These are phyloP conservation scores for Liasis olivaceus DNA, from an alignment of 2,797 vertebrate species.

Conservation along the genomic window DNA sequence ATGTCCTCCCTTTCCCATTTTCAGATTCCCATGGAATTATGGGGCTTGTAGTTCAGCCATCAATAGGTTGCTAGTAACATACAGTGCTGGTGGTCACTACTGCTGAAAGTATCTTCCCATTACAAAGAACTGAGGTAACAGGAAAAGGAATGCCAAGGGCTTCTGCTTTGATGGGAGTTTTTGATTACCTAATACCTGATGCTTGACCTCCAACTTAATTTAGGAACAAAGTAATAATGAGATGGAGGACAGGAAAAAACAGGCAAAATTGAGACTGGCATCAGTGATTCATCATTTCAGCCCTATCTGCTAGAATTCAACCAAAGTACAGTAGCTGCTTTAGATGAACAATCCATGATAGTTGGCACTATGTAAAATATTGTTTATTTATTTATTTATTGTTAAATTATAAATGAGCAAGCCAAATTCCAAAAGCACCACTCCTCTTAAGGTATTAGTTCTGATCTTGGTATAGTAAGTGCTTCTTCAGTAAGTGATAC, in stretches of 20 bases:
- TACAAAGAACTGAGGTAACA: background rate
- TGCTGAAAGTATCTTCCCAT: background rate
- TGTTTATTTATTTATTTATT: background rate
- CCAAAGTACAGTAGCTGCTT: background rate
- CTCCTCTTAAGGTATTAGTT: background rate
- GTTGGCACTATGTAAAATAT: background rate
- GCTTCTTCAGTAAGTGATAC: background rate
- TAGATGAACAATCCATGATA: background rate
- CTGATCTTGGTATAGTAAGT: background rate
- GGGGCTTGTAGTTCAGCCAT: background rate
- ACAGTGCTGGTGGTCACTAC: background rate
- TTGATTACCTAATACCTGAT: background rate
- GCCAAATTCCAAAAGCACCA: background rate
- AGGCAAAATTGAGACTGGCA: background rate
- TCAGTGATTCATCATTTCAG: background rate
- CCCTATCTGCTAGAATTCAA: background rate
- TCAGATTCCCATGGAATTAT: background rate
- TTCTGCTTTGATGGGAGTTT: background rate
- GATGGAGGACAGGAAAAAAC: background rate
- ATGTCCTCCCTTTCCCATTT: background rate
- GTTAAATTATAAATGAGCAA: background rate
- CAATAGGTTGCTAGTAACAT: background rate
- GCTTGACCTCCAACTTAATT: background rate
- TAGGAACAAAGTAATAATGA: no score
- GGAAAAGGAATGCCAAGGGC: background rate